Evolutionary conservation across 2,888 invertebrate species (phyloP).

Genomic region (Dicyrtomina minuta): DNA sequence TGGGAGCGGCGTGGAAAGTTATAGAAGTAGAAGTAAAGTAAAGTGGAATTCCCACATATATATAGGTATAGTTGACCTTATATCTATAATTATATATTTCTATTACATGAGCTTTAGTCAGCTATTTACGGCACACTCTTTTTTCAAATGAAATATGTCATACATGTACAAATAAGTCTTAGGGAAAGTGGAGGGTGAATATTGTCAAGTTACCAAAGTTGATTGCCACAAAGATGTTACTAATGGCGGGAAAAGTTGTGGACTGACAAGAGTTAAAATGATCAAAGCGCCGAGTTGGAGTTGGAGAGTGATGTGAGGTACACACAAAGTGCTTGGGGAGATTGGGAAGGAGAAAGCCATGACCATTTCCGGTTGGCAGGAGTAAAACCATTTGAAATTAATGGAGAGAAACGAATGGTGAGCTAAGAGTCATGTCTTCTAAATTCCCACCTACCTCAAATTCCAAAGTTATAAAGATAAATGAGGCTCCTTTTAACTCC

Average conservation of each 20-base stretch:
- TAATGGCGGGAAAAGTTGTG: neutral
- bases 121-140: too few species aligned
- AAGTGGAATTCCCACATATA: too few species aligned
- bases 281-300: neutral
- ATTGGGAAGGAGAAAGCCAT: neutral
- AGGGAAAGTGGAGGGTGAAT: neutral
- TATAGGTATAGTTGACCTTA: too few species aligned
- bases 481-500: neutral
- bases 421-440: constrained; percentile 9
- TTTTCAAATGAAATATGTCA: too few species aligned
- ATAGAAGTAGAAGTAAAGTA: too few species aligned
- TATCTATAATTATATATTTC: too few species aligned
- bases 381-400: constrained; percentile 23
- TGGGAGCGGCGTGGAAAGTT: too few species aligned
- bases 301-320: neutral
- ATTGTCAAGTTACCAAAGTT: too few species aligned
- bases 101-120: too few species aligned
- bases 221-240: too few species aligned
- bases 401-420: constrained; percentile 24
- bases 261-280: too few species aligned
- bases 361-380: neutral
- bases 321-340: neutral
- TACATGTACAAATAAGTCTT: too few species aligned
- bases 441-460: neutral
- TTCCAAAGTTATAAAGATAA: constrained; percentile 13